phyloP scores from a whole-genome alignment of 2,888 invertebrate species.

The Molanna angustata region DNA sequence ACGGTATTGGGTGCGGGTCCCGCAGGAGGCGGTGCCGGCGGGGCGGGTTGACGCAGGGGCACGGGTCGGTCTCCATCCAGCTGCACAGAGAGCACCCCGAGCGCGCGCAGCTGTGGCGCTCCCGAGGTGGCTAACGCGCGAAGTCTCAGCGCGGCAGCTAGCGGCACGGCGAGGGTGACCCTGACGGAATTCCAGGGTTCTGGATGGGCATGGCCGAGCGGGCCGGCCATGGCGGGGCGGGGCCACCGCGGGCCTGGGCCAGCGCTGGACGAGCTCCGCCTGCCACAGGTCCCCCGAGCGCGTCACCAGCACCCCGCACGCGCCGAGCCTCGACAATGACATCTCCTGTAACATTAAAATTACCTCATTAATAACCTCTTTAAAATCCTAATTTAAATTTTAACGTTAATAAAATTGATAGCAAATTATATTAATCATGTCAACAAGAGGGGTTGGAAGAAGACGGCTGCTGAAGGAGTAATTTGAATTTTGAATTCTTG shows the following conservation, averaged over 20 bases:
- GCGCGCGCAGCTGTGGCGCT: slow-evolving; percentile 80
- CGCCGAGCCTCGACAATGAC: slow-evolving; percentile 59
- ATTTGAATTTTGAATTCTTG: too few species aligned
- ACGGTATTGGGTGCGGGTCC: slow-evolving; percentile 82
- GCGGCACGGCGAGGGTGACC: slow-evolving; percentile 95
- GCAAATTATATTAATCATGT: too few species aligned
- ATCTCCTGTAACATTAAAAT: slow-evolving; percentile 23
- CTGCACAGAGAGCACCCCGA: slow-evolving; percentile 94
- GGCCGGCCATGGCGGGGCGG: slow-evolving; percentile 75
- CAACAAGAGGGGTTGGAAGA: too few species aligned
- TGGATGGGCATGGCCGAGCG: too few species aligned
- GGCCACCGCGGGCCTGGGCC: slow-evolving; percentile 75
- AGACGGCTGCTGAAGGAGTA: too few species aligned
- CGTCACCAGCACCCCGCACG: slow-evolving; percentile 87
- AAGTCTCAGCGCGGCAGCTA: slow-evolving; percentile 89
- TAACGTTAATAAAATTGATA: too few species aligned
- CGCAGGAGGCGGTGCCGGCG: slow-evolving; percentile 39
- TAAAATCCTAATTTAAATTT: too few species aligned
- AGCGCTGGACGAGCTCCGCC: too few species aligned
- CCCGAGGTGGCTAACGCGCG: slow-evolving; percentile 90
- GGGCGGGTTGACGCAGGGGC: slow-evolving; percentile 36
- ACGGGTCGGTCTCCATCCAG: slow-evolving; percentile 85
- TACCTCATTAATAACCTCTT: too few species aligned
- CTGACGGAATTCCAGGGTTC: slow-evolving; percentile 99
- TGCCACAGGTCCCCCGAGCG: slow-evolving; percentile 89